phyloP scores from a whole-genome alignment of 2,888 invertebrate genomes.

The Epinotia demarniana region DNA sequence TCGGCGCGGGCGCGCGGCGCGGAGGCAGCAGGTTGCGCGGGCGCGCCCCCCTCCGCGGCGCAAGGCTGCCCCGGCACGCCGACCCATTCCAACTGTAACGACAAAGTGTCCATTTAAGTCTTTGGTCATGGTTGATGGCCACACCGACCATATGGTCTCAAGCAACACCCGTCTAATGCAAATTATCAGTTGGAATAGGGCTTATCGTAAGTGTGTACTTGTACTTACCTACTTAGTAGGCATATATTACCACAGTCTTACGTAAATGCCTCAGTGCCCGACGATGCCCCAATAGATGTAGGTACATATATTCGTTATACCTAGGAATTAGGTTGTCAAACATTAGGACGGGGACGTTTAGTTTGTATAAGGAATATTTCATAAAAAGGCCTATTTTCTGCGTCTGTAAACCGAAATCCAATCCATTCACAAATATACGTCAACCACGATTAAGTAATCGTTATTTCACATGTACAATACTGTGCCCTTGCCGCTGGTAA shows the following conservation, averaged over 20 bases:
- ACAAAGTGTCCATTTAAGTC: slow-evolving; percentile 83
- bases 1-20: slow-evolving; percentile 56
- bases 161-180: slow-evolving; percentile 63
- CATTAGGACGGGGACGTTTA: no score
- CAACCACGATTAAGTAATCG: no score
- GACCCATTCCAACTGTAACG: slow-evolving; percentile 81
- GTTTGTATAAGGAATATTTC: no score
- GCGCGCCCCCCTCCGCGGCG: slow-evolving; percentile 56
- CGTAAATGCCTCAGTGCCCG: background rate
- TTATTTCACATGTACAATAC: no score
- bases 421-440: no score
- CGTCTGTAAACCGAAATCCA: no score
- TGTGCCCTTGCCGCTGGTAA: no score
- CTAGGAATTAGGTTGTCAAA: no score
- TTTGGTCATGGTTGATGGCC: slow-evolving; percentile 81
- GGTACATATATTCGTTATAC: no score
- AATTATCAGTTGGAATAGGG: background rate
- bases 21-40: slow-evolving; percentile 77
- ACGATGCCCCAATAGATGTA: background rate
- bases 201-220: background rate
- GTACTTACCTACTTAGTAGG: background rate
- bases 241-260: background rate
- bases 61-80: slow-evolving; percentile 68
- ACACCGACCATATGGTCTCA: slow-evolving; percentile 79
- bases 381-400: no score